Percentiles rank a stretch among this genome's conserved stretches.
These are phyloP conservation scores for Drosophila sucinea DNA, from an alignment of 1,140 invertebrate species.

Conservation along the genomic window DNA sequence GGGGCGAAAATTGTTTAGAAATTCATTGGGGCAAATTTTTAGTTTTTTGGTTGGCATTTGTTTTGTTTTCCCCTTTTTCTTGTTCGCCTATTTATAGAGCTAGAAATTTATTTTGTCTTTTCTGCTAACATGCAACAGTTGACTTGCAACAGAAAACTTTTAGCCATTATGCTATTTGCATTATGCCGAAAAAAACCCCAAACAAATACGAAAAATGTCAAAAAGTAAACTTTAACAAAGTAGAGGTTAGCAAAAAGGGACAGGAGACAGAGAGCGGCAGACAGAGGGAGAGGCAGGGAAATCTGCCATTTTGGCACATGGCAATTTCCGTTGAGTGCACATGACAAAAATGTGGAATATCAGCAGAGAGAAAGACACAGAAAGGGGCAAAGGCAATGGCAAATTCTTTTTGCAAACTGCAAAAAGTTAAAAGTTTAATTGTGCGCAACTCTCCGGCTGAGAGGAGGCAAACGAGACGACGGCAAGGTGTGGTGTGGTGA, in stretches of 20 bases:
- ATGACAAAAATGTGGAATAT: slow-evolving; percentile 73
- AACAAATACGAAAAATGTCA: slow-evolving; percentile 48
- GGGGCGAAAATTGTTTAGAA: slow-evolving; percentile 50
- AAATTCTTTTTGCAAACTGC: slow-evolving; percentile 63
- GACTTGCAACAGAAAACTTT: slow-evolving; percentile 9
- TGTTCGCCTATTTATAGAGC: slow-evolving; percentile 16
- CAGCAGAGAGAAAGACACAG: neutral
- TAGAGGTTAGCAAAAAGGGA: neutral
- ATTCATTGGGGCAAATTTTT: slow-evolving; percentile 35
- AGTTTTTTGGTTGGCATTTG: slow-evolving; percentile 22
- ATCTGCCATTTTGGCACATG: slow-evolving; percentile 64
- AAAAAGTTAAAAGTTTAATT: slow-evolving; percentile 82
- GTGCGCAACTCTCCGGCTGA: slow-evolving; percentile 63
- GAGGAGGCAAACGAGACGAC: neutral
- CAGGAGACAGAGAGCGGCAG: no score
- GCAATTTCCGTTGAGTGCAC: slow-evolving; percentile 75
- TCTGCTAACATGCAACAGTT: slow-evolving; percentile 10
- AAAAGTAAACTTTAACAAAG: slow-evolving; percentile 12
- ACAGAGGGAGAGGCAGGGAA: slow-evolving; percentile 5
- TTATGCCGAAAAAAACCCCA: slow-evolving; percentile 40
- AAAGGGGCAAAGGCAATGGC: neutral
- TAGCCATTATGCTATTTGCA: slow-evolving; percentile 45
- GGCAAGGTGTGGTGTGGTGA: slow-evolving; percentile 27
- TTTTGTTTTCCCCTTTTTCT: neutral
- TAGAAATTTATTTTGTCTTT: slow-evolving; percentile 9